Evolutionary conservation across 2,797 vertebrate genomes (phyloP).

Genomic region (Rhadinocentrus ornatus): DNA sequence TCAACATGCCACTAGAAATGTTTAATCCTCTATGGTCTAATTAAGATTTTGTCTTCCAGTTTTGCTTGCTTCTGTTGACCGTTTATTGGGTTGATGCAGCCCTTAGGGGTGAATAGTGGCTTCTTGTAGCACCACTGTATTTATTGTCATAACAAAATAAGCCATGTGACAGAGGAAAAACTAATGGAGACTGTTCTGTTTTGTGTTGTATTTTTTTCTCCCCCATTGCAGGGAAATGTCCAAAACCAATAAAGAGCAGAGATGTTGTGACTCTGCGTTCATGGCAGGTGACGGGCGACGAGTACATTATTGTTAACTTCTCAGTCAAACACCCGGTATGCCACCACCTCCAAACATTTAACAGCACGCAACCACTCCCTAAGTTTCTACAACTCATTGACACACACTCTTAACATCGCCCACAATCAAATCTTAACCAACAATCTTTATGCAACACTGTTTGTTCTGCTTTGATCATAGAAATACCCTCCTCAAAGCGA

Average conservation of each 20-base stretch:
- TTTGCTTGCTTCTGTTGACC: background rate
- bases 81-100: background rate
- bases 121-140: slow-evolving; percentile 30
- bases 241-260: slow-evolving; percentile 80
- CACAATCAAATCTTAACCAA: background rate
- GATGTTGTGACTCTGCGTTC: slow-evolving; percentile 85
- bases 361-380: slow-evolving; percentile 6
- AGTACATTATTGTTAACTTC: slow-evolving; percentile 81
- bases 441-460: background rate
- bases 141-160: slow-evolving; percentile 62
- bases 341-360: slow-evolving; percentile 3
- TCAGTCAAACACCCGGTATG: slow-evolving; percentile 84
- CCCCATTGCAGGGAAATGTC: slow-evolving; percentile 77
- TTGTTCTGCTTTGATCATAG: slow-evolving; percentile 56
- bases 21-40: background rate
- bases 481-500: slow-evolving; percentile 76
- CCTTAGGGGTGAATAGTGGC: background rate
- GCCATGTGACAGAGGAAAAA: background rate
- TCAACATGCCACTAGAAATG: background rate
- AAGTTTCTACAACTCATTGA: slow-evolving; percentile 2
- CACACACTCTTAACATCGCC: background rate
- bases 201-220: background rate
- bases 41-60: background rate
- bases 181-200: background rate
- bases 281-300: slow-evolving; percentile 79